Evolutionary conservation across 1,140 invertebrate genomes (phyloP).

Genomic region (Zaprionus vittiger): DNA sequence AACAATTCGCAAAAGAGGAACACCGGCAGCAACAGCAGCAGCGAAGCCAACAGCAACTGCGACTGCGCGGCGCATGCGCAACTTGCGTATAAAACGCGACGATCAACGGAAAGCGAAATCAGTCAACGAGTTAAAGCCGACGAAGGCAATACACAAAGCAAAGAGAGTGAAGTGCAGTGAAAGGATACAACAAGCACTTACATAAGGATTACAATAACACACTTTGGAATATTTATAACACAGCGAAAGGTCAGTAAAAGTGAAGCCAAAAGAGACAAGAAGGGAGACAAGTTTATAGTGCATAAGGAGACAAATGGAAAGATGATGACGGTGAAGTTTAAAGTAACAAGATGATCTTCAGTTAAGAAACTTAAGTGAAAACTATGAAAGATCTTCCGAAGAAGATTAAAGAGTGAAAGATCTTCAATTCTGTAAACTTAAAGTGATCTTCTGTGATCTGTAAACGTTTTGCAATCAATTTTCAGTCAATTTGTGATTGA

Average conservation of each 20-base stretch:
- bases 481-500: background rate
- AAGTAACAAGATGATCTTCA: background rate
- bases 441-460: background rate
- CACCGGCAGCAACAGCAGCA: conserved; percentile 13
- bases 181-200: conserved; percentile 63
- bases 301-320: background rate
- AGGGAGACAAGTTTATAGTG: background rate
- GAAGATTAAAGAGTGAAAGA: background rate
- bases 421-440: background rate
- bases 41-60: conserved; percentile 24
- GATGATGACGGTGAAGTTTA: background rate
- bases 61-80: conserved; percentile 59
- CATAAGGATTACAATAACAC: conserved; percentile 67
- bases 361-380: background rate
- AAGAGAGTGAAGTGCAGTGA: conserved; percentile 60
- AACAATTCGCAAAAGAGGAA: conserved; percentile 62
- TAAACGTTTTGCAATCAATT: background rate
- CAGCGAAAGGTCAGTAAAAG: conserved; percentile 61
- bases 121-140: conserved; percentile 69
- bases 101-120: conserved; percentile 76
- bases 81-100: conserved; percentile 75
- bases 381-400: background rate
- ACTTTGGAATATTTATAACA: conserved; percentile 57
- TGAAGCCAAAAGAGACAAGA: conserved; percentile 5
- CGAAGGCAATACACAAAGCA: conserved; percentile 55